phyloP scores from a whole-genome alignment of 1,140 invertebrate species.

The Atta texana region DNA sequence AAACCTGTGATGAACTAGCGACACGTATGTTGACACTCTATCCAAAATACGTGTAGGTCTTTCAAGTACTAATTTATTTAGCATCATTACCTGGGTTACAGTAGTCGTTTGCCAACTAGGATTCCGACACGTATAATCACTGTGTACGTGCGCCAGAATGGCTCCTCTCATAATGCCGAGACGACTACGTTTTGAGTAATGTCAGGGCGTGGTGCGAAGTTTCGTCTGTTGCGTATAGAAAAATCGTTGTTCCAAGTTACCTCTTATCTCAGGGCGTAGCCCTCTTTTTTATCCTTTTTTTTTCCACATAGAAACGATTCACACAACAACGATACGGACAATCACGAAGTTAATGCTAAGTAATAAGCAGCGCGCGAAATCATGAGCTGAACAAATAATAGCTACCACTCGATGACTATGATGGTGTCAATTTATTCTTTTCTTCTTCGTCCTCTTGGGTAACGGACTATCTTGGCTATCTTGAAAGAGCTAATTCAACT shows the following conservation, averaged over 20 bases:
- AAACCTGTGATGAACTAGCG: neutral
- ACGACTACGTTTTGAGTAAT: neutral
- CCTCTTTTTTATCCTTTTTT: conserved; percentile 11
- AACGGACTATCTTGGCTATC: conserved; percentile 72
- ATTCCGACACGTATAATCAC: conserved; percentile 35
- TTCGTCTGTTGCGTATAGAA: neutral
- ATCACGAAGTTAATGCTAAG: conserved; percentile 77
- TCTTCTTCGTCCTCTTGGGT: conserved; percentile 39
- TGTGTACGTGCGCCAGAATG: conserved; percentile 11
- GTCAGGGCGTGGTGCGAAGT: conserved; percentile 9
- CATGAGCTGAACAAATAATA: conserved; percentile 81
- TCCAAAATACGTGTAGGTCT: neutral
- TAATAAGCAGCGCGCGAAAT: conserved; percentile 78
- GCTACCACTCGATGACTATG: conserved; percentile 75
- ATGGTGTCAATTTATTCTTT: conserved; percentile 69
- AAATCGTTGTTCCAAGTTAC: conserved; percentile 2
- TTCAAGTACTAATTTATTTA: conserved; percentile 47
- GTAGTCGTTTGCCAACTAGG: conserved; percentile 21
- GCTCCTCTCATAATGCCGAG: conserved; percentile 6
- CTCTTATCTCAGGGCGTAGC: neutral
- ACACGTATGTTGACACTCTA: conserved; percentile 6
- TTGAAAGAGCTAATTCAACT: conserved; percentile 72
- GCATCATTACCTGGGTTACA: neutral
- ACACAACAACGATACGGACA: conserved; percentile 35
- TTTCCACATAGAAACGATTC: neutral